Percentiles rank a stretch among this genome's conserved stretches.
Conservation (phyloP, 1,140 invertebrate species). For the Lepidurus arcticus region DNA sequence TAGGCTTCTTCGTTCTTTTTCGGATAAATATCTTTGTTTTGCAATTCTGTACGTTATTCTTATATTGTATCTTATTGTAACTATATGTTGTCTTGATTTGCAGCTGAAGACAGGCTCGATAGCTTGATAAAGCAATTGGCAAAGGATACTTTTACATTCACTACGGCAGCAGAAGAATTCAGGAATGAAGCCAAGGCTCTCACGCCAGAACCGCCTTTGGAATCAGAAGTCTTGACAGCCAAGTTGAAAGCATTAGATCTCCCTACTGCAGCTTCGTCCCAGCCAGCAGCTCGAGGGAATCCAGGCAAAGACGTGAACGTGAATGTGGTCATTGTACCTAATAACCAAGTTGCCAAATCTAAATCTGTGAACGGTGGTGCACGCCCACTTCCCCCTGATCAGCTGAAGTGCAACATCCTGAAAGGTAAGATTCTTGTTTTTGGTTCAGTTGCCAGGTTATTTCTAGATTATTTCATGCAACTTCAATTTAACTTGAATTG, state of each 20-base stretch:
- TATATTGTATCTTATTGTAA: slow-evolving; percentile 25
- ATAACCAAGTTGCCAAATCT: slow-evolving; percentile 49
- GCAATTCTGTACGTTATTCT: not conserved
- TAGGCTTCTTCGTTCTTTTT: not conserved
- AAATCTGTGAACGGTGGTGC: slow-evolving; percentile 46
- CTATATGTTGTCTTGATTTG: slow-evolving; percentile 34
- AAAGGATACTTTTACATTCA: slow-evolving; percentile 47
- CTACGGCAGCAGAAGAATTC: slow-evolving; percentile 29
- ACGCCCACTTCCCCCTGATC: slow-evolving; percentile 70
- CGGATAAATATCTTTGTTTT: not conserved
- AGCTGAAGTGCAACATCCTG: slow-evolving; percentile 89
- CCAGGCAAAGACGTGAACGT: slow-evolving; percentile 45
- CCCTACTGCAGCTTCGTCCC: slow-evolving; percentile 40
- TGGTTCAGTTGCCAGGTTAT: too few relatives aligned
- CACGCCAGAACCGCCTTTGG: slow-evolving; percentile 39
- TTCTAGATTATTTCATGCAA: not conserved
- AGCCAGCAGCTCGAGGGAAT: slow-evolving; percentile 34
- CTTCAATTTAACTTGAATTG: slow-evolving; percentile 11
- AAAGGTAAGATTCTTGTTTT: slow-evolving; percentile 58
- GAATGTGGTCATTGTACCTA: slow-evolving; percentile 43
- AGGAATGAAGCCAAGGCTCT: slow-evolving; percentile 27
- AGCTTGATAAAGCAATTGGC: slow-evolving; percentile 56
- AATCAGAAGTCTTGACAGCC: slow-evolving; percentile 45
- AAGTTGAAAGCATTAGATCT: slow-evolving; percentile 44
- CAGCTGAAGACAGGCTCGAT: slow-evolving; percentile 53